Base-by-base conservation (phyloP, 1,140 invertebrate species). In the Lethrus apterus region DNA sequence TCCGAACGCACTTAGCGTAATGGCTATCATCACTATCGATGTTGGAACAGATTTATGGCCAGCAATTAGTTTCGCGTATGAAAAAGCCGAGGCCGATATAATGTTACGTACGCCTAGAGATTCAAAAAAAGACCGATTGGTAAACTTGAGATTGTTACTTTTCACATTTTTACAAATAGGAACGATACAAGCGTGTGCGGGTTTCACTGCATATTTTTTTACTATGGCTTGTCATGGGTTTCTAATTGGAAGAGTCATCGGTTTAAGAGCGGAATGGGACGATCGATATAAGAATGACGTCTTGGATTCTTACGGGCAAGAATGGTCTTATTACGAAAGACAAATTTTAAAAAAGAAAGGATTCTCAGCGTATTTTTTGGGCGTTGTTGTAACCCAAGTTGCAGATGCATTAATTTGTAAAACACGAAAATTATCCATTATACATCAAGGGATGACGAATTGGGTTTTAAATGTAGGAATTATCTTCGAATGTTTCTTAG, bases 81-180 rank as follows among this genome's bases (percentile, higher is more conserved):
- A 99, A 76, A 77, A 84, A 67, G 85, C 94, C 34, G 95, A 98
- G 71, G 87, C 89, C 52, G 95, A 98, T 73, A 98, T 98, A 68
- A 99, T 99, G 95, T 96, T 96, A 76, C 81, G 93, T 56, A 81
- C 81, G 58, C 94, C 95, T 56, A 82, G 95, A 68, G 86, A 98
- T 75, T 90, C 93, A 32, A 76, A 80, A 57, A 80, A 79, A 55
- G 94, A 98, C 75, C 95, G 94, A 75, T 83, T 98, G 63, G 91
- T 96, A 50, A 95, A 93, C 69, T 86, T 93, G 79, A 92, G 92
- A 83, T 88, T 75, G 1, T 75, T 76, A 45, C 72, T 68, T 0
- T 60, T 74, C 9, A 77, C 86, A 0, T 89, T 90, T 64, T 83
- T 84, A 51, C 86, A 90, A 68, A 84, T 93, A 45, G 89, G 88